Evolutionary conservation across 1,140 invertebrate genomes (phyloP).

Genomic region (Agrilus planipennis): DNA sequence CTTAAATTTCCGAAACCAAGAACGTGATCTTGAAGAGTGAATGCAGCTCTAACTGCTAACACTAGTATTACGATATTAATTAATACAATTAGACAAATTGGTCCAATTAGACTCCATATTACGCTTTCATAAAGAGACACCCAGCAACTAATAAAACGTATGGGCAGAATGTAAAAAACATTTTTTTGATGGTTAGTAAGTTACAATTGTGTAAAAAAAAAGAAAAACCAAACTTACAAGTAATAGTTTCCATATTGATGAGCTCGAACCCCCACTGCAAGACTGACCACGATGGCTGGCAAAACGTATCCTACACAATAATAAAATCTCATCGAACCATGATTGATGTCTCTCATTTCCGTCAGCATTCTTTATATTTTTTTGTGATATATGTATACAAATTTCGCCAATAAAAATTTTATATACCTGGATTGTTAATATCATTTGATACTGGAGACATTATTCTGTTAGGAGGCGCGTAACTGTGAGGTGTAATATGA

Average conservation of each 20-base stretch:
- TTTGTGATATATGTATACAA: no score
- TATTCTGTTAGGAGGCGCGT: conserved; percentile 24
- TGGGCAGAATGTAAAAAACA: background rate
- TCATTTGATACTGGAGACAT: conserved; percentile 31
- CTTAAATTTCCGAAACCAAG: conserved; percentile 81
- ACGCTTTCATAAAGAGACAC: conserved; percentile 84
- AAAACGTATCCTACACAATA: conserved; percentile 91
- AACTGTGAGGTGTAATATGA: conserved; percentile 33
- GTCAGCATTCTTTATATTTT: conserved; percentile 91
- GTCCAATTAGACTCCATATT: conserved; percentile 83
- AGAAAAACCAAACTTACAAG: conserved; percentile 56
- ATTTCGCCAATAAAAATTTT: no score
- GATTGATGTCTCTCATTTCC: conserved; percentile 92
- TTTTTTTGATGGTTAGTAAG: no score
- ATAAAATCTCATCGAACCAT: conserved; percentile 88
- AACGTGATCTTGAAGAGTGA: conserved; percentile 80
- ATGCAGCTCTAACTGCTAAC: conserved; percentile 78
- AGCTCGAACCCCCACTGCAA: conserved; percentile 85
- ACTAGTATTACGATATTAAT: conserved; percentile 69
- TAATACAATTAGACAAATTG: conserved; percentile 63
- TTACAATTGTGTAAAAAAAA: no score
- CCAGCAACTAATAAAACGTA: conserved; percentile 64
- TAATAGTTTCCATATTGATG: conserved; percentile 90
- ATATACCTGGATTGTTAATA: conserved; percentile 30
- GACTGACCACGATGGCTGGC: conserved; percentile 80